Evolutionary conservation across 2,113 vertebrate genomes (phyloP), one percentile per base, ranked within the genome.

Genomic region (Burhinus oedicnemus): DNA sequence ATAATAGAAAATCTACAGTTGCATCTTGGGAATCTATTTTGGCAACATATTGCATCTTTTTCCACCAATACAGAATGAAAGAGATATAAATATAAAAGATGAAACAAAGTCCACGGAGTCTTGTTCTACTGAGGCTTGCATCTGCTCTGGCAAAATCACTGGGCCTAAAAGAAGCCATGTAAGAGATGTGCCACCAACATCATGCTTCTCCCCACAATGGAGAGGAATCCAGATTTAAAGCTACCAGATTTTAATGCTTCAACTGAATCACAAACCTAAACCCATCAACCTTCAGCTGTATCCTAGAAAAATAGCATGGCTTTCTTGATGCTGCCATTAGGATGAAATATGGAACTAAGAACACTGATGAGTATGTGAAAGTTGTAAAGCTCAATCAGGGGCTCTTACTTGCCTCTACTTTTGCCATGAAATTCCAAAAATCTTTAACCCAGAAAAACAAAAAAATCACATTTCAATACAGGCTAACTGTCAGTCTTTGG

Each of bases 121-220:
- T 42, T 32, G 9, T 36, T 75, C 14, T 75, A 6, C 51, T 32
- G 44, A 42, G 74, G 74, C 25, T 32, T 5, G 49, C 34, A 34
- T 38, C 38, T 79, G 78, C 66, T 19, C 30, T 22, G 42, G 40
- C 40, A 64, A 69, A 58, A 38, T 21, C 32, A 27, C 74, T 2
- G 19, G 26, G 40, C 42, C 80, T 77, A 26, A 30, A 61, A 61
- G 42, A 34, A 57, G 12, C 7, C 0, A 0, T 19, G 40, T 23
- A 49, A 82, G 38, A 55, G 51, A 29, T 3, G 65, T 54, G 61
- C 64, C 85, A 82, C 72, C 40, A 86, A 34, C 4, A 16, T 11
- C 34, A 47, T 10, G 29, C 17, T 66, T 75, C 66, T 65, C 34
- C 34, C 61, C 22, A 8, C 40, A 60, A 32, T 6, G 34, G 21